phyloP scores from a whole-genome alignment of 2,113 vertebrate species.

The Microtus pennsylvanicus region DNA sequence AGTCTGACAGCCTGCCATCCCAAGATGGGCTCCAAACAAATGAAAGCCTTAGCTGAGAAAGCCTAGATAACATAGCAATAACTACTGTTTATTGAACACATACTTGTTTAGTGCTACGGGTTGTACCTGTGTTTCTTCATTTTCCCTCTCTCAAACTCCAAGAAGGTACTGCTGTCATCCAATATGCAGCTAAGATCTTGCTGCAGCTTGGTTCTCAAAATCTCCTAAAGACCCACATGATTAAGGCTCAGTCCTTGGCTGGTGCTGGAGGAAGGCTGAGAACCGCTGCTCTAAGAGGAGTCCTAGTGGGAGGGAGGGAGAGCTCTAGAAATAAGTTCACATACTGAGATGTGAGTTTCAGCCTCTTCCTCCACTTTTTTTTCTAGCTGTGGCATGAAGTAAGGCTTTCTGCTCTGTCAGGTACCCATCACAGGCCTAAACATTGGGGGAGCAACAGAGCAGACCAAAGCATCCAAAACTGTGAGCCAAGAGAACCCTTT shows the following conservation, averaged over 20 bases:
- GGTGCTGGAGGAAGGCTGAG: neutral
- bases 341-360: neutral
- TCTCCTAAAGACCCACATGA: neutral
- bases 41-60: neutral
- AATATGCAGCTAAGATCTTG: no score
- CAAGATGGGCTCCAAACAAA: neutral
- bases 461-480: neutral
- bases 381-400: neutral
- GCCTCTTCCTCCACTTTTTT: neutral
- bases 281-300: neutral
- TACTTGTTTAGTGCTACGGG: rapidly evolving
- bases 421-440: no score
- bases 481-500: neutral
- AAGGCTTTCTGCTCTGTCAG: neutral
- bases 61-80: neutral
- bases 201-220: neutral
- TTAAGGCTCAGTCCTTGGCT: neutral
- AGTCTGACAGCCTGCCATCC: neutral
- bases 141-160: neutral
- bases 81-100: neutral
- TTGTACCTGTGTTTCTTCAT: neutral
- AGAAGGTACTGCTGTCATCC: neutral
- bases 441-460: rapidly evolving
- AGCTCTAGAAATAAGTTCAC: neutral
- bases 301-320: neutral